A percentile compares a stretch with the other conserved stretches of the same genome.
Evolutionary conservation across 1,140 invertebrate species (phyloP).

Genomic region (Euwallacea fornicatus): DNA sequence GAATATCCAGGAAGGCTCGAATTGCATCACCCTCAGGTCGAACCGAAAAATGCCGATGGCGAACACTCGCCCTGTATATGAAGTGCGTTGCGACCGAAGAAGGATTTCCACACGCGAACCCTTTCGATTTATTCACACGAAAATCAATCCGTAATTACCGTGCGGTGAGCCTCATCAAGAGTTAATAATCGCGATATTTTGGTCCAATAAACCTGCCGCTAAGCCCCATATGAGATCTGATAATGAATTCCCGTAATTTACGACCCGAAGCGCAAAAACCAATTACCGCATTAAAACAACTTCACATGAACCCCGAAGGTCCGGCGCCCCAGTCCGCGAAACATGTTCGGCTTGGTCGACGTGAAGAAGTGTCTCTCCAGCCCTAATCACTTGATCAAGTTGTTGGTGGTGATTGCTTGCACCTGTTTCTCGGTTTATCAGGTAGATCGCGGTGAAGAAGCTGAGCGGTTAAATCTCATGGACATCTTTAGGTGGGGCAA

Average conservation of each 20-base stretch:
- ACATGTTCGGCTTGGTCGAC: slow-evolving; percentile 45
- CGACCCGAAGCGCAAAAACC: not conserved
- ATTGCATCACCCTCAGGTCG: too few relatives aligned
- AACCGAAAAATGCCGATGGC: too few relatives aligned
- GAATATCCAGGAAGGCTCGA: too few relatives aligned
- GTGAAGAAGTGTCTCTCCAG: slow-evolving; percentile 52
- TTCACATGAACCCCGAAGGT: not conserved
- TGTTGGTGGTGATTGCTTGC: slow-evolving; percentile 54
- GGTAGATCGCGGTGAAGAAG: slow-evolving; percentile 1
- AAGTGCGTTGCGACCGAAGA: too few relatives aligned
- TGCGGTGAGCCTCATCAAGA: too few relatives aligned
- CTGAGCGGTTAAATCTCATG: not conserved
- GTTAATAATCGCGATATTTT: too few relatives aligned
- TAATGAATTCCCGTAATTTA: slow-evolving; percentile 25
- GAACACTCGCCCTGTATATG: too few relatives aligned
- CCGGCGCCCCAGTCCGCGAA: not conserved
- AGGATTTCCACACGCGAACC: too few relatives aligned
- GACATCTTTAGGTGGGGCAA: slow-evolving; percentile 55
- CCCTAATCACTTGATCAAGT: slow-evolving; percentile 54
- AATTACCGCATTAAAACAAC: not conserved
- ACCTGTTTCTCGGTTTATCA: slow-evolving; percentile 51
- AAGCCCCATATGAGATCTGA: too few relatives aligned
- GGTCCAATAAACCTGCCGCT: too few relatives aligned
- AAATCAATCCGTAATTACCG: too few relatives aligned
- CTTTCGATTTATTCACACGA: too few relatives aligned